These are phyloP conservation scores for Dasypus novemcinctus DNA, from an alignment of 2,113 vertebrate species.

Conservation along the genomic window DNA sequence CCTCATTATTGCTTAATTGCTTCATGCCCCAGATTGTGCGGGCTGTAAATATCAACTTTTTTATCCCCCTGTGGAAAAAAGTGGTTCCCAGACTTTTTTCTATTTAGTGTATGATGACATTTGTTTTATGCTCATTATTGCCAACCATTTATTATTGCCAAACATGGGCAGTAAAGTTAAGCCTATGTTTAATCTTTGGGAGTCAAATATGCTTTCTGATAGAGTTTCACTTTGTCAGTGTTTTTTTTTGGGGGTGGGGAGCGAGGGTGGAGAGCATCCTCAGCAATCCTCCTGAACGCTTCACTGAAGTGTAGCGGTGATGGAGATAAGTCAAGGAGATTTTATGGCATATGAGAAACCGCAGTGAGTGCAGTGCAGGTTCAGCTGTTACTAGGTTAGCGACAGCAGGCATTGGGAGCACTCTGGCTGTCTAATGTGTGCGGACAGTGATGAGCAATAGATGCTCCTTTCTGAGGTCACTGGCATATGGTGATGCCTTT, in stretches of 20 bases:
- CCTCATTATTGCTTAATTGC: background rate
- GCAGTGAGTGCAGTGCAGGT: background rate
- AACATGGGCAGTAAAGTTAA: background rate
- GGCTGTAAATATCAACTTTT: background rate
- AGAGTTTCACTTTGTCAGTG: background rate
- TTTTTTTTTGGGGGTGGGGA: background rate
- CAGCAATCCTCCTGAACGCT: constrained; percentile 18
- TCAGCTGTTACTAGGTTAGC: background rate
- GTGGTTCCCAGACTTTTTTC: background rate
- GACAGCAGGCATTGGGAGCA: background rate
- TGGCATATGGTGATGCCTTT: background rate
- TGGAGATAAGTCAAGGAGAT: background rate
- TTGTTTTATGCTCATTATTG: background rate
- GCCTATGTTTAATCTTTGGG: background rate
- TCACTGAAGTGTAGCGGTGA: background rate
- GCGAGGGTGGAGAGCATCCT: background rate
- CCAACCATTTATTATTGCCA: constrained; percentile 26
- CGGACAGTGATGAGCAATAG: background rate
- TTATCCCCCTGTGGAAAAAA: background rate
- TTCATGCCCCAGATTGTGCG: background rate
- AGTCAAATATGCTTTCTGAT: background rate
- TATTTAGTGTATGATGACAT: background rate
- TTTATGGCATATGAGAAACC: background rate
- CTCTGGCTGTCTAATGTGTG: background rate
- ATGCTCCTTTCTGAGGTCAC: background rate